A percentile compares a stretch with the other conserved stretches of the same genome.
phyloP scores from a whole-genome alignment of 2,797 vertebrate genomes.

The Crocodylus rhombifer region DNA sequence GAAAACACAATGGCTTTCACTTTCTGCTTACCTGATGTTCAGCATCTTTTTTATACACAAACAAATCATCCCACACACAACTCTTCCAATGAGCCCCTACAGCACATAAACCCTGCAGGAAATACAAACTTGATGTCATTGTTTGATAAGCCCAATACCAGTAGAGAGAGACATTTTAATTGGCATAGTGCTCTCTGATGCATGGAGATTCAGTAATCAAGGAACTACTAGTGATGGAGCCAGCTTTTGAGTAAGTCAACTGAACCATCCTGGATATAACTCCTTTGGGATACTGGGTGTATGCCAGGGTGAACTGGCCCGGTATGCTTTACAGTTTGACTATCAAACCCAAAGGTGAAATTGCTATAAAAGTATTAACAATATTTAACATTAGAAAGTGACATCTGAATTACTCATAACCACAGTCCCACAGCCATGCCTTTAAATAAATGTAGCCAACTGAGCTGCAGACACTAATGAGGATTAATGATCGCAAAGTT shows the following conservation, averaged over 20 bases:
- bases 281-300: accelerated
- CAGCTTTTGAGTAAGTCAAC: not conserved
- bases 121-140: not conserved
- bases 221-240: not conserved
- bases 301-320: not conserved
- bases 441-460: conserved; percentile 35
- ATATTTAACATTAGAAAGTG: not conserved
- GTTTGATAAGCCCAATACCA: accelerated
- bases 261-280: not conserved
- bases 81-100: not conserved
- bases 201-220: not conserved
- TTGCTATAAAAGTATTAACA: not conserved
- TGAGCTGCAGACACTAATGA: conserved; percentile 12
- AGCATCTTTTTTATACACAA: not conserved
- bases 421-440: not conserved
- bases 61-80: not conserved
- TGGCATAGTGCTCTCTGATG: not conserved
- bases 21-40: not conserved
- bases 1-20: not conserved
- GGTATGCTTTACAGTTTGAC: not conserved
- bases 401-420: not conserved
- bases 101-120: not conserved
- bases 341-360: not conserved
- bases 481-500: conserved; percentile 29
- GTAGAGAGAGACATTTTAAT: not conserved